Percentiles rank a stretch among this genome's conserved stretches.
Conservation (phyloP, 2,113 vertebrate species). For the Campylomormyrus tamandua region DNA sequence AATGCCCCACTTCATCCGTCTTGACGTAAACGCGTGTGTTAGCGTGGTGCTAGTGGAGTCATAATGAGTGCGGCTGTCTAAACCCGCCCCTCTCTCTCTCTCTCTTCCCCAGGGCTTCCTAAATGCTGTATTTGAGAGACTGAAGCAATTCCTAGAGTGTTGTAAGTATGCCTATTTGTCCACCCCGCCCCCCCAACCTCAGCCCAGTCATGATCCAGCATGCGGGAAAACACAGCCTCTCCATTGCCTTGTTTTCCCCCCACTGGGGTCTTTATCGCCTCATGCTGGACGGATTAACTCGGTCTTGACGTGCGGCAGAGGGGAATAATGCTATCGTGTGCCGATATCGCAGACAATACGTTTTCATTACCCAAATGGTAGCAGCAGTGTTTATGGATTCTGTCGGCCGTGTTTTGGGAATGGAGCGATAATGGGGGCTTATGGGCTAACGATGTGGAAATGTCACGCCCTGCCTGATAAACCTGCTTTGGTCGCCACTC, state of each 20-base stretch:
- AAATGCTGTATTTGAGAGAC: conserved; percentile 81
- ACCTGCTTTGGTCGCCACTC: background rate
- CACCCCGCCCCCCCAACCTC: background rate
- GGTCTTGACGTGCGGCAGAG: conserved; percentile 21
- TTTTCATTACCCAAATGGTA: conserved; percentile 35
- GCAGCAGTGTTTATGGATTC: conserved; percentile 25
- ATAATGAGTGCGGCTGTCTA: background rate
- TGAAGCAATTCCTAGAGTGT: conserved; percentile 89
- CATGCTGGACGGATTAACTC: conserved; percentile 26
- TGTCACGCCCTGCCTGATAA: conserved; percentile 39
- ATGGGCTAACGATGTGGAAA: conserved; percentile 31
- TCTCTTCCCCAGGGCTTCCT: conserved; percentile 72
- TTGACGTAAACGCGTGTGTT: background rate
- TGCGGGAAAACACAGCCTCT: background rate
- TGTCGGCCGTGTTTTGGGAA: conserved; percentile 39
- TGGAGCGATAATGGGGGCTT: conserved; percentile 33
- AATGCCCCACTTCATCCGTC: background rate
- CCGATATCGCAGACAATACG: conserved; percentile 41
- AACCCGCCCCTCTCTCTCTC: background rate
- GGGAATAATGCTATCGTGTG: conserved; percentile 27
- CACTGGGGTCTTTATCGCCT: background rate
- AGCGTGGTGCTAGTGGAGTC: background rate
- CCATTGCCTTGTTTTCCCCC: background rate
- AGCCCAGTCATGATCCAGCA: background rate
- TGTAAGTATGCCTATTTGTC: conserved; percentile 70